Conservation (phyloP, 1,140 invertebrate species). For the Arion vulgaris region DNA sequence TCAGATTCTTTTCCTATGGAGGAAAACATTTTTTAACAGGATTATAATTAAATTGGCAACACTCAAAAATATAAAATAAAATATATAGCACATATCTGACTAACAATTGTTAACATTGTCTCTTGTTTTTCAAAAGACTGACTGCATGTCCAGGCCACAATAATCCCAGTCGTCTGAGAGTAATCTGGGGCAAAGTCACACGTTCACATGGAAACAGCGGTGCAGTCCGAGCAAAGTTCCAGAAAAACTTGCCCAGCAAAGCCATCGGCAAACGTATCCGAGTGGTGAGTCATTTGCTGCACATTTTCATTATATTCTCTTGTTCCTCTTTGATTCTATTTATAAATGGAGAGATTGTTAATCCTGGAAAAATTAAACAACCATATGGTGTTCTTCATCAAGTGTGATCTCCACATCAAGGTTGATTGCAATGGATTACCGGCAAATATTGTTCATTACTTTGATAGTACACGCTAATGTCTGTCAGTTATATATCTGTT, state of each 20-base stretch:
- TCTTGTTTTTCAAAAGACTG: constrained; percentile 77
- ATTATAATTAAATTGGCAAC: too few relatives aligned
- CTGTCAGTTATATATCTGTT: too few relatives aligned
- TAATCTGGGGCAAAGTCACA: constrained; percentile 99
- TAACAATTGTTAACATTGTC: too few relatives aligned
- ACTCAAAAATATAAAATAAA: too few relatives aligned
- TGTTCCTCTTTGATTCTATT: background rate
- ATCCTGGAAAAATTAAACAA: background rate
- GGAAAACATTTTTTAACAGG: too few relatives aligned
- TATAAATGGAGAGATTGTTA: background rate
- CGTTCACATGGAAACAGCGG: constrained; percentile 95
- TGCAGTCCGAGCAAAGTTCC: constrained; percentile 96
- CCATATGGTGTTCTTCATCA: too few relatives aligned
- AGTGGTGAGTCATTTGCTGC: constrained; percentile 82
- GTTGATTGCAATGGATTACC: too few relatives aligned
- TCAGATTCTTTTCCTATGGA: too few relatives aligned
- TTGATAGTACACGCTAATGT: too few relatives aligned
- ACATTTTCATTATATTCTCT: background rate
- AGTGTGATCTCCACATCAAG: too few relatives aligned
- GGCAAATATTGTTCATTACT: too few relatives aligned
- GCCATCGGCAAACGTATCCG: constrained; percentile 98
- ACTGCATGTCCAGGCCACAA: constrained; percentile 86
- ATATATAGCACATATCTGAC: too few relatives aligned
- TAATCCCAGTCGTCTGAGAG: constrained; percentile 82
- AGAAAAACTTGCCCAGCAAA: constrained; percentile 92